phyloP scores from a whole-genome alignment of 2,888 invertebrate genomes.

The Hydroisotoma schaefferi region DNA sequence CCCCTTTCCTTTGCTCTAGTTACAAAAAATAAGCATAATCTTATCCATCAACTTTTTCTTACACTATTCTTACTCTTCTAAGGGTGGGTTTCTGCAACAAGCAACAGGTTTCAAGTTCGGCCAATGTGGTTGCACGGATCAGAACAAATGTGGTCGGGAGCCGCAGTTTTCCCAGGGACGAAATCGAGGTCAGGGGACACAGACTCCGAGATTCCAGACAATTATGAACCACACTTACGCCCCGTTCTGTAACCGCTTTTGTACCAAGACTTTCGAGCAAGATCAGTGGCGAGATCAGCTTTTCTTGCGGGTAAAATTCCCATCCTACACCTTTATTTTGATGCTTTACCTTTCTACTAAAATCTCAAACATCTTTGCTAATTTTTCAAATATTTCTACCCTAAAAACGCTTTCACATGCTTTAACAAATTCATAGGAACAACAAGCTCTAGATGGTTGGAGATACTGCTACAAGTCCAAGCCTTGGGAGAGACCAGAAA shows the following conservation, averaged over 20 bases:
- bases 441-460: slow-evolving; percentile 45
- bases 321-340: background rate
- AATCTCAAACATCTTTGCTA: background rate
- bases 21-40: background rate
- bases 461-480: slow-evolving; percentile 42
- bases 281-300: slow-evolving; percentile 45
- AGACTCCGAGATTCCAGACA: slow-evolving; percentile 44
- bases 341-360: background rate
- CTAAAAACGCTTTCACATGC: background rate
- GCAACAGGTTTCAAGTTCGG: slow-evolving; percentile 40
- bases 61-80: background rate
- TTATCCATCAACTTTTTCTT: background rate
- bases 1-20: background rate
- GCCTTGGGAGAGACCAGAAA: slow-evolving; percentile 44
- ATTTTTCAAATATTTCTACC: background rate
- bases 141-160: slow-evolving; percentile 24
- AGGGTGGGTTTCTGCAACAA: slow-evolving; percentile 40
- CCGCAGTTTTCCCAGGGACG: slow-evolving; percentile 12
- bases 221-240: slow-evolving; percentile 44
- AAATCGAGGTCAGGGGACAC: slow-evolving; percentile 26
- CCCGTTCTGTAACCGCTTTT: slow-evolving; percentile 46
- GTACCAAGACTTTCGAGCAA: slow-evolving; percentile 42
- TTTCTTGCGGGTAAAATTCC: slow-evolving; percentile 34
- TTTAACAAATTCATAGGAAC: slow-evolving; percentile 27
- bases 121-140: slow-evolving; percentile 42